These are phyloP conservation scores for Semaprochilodus insignis DNA, from an alignment of 2,797 vertebrate species.

Conservation along the genomic window DNA sequence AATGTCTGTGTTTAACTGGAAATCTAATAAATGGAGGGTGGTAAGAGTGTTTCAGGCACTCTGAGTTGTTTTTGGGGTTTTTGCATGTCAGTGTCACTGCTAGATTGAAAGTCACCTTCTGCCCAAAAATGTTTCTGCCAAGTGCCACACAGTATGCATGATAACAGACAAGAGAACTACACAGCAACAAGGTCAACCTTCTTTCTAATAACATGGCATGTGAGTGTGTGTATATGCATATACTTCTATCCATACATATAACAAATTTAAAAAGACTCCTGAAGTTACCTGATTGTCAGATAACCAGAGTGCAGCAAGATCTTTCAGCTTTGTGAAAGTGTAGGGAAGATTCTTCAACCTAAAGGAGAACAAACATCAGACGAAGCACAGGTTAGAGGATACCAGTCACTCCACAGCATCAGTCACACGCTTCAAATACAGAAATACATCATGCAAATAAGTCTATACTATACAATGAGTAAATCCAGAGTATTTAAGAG, in stretches of 20 bases:
- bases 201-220: neutral
- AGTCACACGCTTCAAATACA: conserved; percentile 12
- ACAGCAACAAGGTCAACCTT: neutral
- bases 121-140: neutral
- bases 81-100: neutral
- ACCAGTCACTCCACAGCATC: neutral
- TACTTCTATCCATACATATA: neutral
- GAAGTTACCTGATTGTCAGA: conserved; percentile 99
- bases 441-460: neutral
- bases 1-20: too few species aligned
- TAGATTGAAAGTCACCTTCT: neutral
- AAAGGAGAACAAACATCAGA: conserved; percentile 49
- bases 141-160: neutral
- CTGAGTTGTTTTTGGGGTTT: neutral
- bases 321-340: conserved; percentile 98
- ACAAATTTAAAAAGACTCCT: neutral
- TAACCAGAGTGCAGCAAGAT: conserved; percentile 98
- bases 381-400: neutral
- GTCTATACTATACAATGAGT: neutral
- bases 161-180: neutral
- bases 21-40: neutral
- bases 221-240: too few species aligned
- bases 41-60: neutral
- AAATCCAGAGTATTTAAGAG: conserved; percentile 22
- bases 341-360: conserved; percentile 98